Base-by-base conservation (phyloP, 2,888 invertebrate species). In the Leucozona laternaria region DNA sequence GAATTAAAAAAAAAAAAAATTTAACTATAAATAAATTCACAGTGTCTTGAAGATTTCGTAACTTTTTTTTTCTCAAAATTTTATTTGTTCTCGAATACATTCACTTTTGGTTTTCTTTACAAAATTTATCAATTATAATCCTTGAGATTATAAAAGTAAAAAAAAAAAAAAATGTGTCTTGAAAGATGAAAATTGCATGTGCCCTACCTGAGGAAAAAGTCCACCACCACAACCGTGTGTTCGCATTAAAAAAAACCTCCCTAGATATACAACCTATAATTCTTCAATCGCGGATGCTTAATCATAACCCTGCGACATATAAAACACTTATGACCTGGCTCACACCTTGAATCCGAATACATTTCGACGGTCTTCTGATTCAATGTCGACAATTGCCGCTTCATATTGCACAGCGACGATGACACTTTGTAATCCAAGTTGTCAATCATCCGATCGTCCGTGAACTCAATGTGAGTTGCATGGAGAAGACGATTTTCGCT, bases 301-400 rank as follows among this genome's bases (percentile, higher is more conserved):
- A 91, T 91, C 91, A 91, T 83, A 15, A 92, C 92, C 82, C 92
- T 92, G 88, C 92, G 92, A 89, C 92, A 92, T 34, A 92, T 90
- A 91, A 91, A 92, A 90, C 92, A 92, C 90, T 92, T 92, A 90
- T 91, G 90, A 85, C 89, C 89, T 88, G 91, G 90, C 88, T 90
- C 92, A 88, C 92, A 92, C 92, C 92, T 92, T 90, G 92, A 91
- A 89, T 92, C 92, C 88, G 92, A 90, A 89, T 92, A 92, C 89
- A 92, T 91, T 88, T 92, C 92, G 22, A 91, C 91, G 40, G 92
- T 92, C 86, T 90, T 91, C 87, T 91, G 91, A 89, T 91, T 92
- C 40, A 92, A 89, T 53, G 91, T 89, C 79, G 91, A 91, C 81
- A 92, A 83, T 79, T 92, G 92, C 73, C 92, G 91, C 88, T 91